Conservation (phyloP, 2,888 invertebrate genomes). For the Hoplodrina blanda region DNA sequence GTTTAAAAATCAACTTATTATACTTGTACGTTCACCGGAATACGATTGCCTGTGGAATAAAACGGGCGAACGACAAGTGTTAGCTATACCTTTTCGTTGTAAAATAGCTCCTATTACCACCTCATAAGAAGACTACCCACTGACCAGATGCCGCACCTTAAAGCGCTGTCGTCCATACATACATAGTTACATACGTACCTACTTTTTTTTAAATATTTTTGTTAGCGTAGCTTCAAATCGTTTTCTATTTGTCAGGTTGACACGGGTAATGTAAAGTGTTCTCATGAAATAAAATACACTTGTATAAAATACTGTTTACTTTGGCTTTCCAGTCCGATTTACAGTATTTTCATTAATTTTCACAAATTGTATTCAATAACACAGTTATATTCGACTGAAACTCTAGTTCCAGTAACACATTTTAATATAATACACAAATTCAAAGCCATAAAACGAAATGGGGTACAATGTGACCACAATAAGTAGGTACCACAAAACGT, state of each 20-base stretch:
- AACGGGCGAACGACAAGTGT: too few species aligned
- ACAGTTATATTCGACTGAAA: conserved; percentile 86
- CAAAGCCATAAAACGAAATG: conserved; percentile 78
- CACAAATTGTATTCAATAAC: conserved; percentile 87
- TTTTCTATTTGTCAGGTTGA: neutral
- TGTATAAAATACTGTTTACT: conserved; percentile 90
- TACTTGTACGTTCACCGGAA: too few species aligned
- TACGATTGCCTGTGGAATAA: too few species aligned
- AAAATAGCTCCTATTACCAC: too few species aligned
- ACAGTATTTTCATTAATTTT: conserved; percentile 87
- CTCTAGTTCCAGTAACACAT: conserved; percentile 81
- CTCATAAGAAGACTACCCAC: too few species aligned
- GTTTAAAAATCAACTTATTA: too few species aligned
- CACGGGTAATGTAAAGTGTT: neutral
- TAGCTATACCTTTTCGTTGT: too few species aligned
- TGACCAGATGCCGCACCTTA: too few species aligned
- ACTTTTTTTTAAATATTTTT: too few species aligned
- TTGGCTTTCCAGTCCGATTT: conserved; percentile 90
- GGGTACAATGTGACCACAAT: conserved; percentile 63
- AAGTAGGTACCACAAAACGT: conserved; percentile 62
- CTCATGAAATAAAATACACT: conserved; percentile 67
- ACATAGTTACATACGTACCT: too few species aligned
- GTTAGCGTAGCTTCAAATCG: neutral
- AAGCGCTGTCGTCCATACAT: too few species aligned
- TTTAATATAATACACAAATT: conserved; percentile 84